phyloP scores from a whole-genome alignment of 2,113 vertebrate species.

The Turnix velox region DNA sequence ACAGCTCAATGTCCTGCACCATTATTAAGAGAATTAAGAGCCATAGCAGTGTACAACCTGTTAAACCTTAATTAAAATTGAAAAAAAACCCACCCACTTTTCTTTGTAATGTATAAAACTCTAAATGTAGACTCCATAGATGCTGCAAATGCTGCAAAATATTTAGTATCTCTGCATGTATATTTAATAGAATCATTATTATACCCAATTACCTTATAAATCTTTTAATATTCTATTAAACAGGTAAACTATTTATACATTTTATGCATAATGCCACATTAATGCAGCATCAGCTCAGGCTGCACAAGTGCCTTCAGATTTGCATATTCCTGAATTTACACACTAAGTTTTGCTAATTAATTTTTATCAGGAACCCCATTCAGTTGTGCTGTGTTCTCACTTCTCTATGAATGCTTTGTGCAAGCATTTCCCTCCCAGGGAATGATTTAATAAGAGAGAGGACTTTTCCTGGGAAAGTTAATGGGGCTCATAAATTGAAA shows the following conservation, averaged over 20 bases:
- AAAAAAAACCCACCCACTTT: not conserved
- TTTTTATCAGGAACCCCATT: slow-evolving; percentile 16
- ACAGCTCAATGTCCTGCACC: not conserved
- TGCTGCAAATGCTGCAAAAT: not conserved
- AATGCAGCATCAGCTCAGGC: slow-evolving; percentile 1
- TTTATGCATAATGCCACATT: not conserved
- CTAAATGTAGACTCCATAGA: not conserved
- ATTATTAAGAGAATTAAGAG: not conserved
- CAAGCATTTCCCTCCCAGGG: not conserved
- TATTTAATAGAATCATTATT: slow-evolving; percentile 23
- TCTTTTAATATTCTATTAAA: slow-evolving; percentile 10
- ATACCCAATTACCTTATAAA: not conserved
- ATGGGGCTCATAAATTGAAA: slow-evolving; percentile 35
- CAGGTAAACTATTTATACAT: slow-evolving; percentile 43
- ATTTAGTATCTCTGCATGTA: not conserved
- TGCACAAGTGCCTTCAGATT: not conserved
- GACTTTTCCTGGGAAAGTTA: not conserved
- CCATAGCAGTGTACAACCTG: not conserved
- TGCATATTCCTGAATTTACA: slow-evolving; percentile 44
- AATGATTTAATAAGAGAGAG: slow-evolving; percentile 32
- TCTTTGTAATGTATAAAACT: not conserved
- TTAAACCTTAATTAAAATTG: not conserved
- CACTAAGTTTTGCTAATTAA: slow-evolving; percentile 31
- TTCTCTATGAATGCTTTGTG: not conserved
- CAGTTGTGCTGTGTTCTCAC: not conserved